Percentiles rank a stretch among this genome's conserved stretches.
Evolutionary conservation across 2,797 vertebrate species (phyloP).

Genomic region (Perodicticus potto): DNA sequence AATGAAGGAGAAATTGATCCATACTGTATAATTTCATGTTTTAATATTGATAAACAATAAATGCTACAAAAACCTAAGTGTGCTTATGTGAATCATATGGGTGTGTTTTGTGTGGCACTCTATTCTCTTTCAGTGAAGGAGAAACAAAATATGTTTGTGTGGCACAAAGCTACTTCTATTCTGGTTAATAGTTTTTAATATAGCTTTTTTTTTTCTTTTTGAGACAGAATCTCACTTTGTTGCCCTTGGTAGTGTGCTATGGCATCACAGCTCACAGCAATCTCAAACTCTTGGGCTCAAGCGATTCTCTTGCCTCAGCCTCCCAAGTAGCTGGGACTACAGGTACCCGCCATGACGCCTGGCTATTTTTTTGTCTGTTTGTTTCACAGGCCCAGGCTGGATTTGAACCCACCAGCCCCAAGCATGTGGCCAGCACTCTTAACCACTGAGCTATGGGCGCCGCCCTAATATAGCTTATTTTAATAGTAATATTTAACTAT

Average conservation of each 20-base stretch:
- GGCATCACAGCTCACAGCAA: too few relatives aligned
- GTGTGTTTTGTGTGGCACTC: background rate
- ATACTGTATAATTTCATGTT: background rate
- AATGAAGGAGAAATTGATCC: background rate
- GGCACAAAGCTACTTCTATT: background rate
- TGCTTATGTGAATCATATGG: background rate
- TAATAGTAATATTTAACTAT: constrained; percentile 2
- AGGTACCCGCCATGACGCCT: too few relatives aligned
- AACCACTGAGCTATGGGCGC: too few relatives aligned
- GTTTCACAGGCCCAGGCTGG: too few relatives aligned
- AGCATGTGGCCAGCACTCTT: too few relatives aligned
- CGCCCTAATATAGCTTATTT: background rate
- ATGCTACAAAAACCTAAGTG: background rate
- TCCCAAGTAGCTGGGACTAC: too few relatives aligned
- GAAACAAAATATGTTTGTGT: background rate
- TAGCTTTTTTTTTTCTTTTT: background rate
- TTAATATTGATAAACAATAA: constrained; percentile 3
- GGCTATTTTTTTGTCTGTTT: too few relatives aligned
- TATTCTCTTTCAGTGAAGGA: background rate
- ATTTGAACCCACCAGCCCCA: too few relatives aligned
- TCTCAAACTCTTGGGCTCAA: too few relatives aligned
- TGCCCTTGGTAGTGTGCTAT: too few relatives aligned
- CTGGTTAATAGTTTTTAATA: background rate
- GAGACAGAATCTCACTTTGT: too few relatives aligned
- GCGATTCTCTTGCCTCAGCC: too few relatives aligned